Evolutionary conservation across 2,888 invertebrate genomes (phyloP), one percentile per base, ranked within the genome.

Genomic region (Amaurobius ferox): DNA sequence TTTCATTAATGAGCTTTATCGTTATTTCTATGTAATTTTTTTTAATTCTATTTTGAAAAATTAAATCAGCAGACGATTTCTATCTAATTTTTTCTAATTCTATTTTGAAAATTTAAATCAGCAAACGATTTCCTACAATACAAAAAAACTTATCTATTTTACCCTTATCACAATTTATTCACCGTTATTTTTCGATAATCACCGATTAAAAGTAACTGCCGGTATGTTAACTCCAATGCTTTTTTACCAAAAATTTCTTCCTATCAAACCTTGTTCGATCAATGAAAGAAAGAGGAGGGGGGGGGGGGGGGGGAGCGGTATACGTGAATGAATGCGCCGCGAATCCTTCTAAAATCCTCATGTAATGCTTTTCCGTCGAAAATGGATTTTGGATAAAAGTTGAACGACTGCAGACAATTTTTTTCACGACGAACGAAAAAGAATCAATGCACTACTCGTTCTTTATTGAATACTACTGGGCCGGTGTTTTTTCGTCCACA

Each of bases 361-460:
- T 68, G 70, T 44, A 76, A 76, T 83, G 70, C 81, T 80, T 67
- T 73, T 55, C 39, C 32, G 16, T 55, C 13, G 71, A 48, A 83
- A 70, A 83, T 83, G 76, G 81, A 76, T 83, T 83, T 83, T 66
- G 62, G 76, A 83, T 74, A 71, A 48, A 74, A 64, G 62, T 55
- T 55, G 55, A 55, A 23, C 55, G 55, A 55, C 55, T 55, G 55
- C 3, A 55, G 55, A 55, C 55, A 23, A 23, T 55, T 55, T 55
- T 55, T 55, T 55, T 23, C 23, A 13, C 3, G 5, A 2, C 40
- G 9, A 79, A 61, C 23, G 40, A 72, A 39, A 62, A 62, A 48
- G 16, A 55, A 55, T 55, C 55, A 55, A 55, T 55, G 55, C n/a
- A 44, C 55, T 16, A 2, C 23, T 55, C 23, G 3, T 1, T 55